Evolutionary conservation across 2,888 invertebrate species (phyloP).

Genomic region (Apocheima hispidaria): DNA sequence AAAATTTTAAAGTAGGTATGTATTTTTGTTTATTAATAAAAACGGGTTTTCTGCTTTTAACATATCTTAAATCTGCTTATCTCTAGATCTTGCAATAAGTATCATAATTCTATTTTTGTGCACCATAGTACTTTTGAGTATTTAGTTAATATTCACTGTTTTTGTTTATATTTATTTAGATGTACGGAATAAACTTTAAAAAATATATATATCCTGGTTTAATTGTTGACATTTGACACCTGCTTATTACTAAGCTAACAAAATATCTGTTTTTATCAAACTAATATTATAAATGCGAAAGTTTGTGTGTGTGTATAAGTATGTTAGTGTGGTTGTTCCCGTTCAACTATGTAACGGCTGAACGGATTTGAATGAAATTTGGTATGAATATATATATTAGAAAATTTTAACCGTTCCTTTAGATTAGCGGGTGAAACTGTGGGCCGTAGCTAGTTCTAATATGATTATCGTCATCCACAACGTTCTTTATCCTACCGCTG

Average conservation of each 20-base stretch:
- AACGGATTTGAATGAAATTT: no score
- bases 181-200: neutral
- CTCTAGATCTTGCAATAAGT: neutral
- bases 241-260: neutral
- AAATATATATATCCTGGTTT: neutral
- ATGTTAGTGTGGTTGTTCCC: no score
- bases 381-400: no score
- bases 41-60: neutral
- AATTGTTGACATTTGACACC: neutral
- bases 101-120: neutral
- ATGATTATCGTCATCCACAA: no score
- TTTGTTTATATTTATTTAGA: conserved; percentile 1
- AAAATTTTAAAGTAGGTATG: neutral
- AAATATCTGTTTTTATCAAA: no score
- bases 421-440: no score
- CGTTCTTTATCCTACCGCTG: no score
- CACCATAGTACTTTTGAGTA: neutral
- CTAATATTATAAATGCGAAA: no score
- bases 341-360: no score
- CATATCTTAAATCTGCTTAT: neutral
- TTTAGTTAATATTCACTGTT: neutral
- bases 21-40: neutral
- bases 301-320: no score
- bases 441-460: no score
- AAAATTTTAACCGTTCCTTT: no score